These are phyloP conservation scores for Myiozetetes cayanensis DNA, from an alignment of 2,113 vertebrate genomes.

Conservation along the genomic window DNA sequence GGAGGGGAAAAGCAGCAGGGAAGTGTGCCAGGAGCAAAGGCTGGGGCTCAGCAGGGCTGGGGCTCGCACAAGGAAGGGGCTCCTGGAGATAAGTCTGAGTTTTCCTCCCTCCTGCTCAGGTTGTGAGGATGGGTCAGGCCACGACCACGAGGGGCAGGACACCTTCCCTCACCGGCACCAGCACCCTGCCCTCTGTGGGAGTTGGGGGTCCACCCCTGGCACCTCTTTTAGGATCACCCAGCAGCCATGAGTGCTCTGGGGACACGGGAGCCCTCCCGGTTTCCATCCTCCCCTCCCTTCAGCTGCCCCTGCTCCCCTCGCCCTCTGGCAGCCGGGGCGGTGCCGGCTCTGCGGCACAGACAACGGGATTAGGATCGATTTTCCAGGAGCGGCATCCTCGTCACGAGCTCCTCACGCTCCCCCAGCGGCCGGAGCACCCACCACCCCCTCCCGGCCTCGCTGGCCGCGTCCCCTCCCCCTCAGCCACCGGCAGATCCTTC, in stretches of 20 bases:
- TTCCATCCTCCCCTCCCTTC: background rate
- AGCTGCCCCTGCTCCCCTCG: background rate
- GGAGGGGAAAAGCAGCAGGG: background rate
- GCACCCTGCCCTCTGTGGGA: background rate
- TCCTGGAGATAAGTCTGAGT: background rate
- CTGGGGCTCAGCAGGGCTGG: fast-evolving
- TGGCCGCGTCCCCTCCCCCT: fast-evolving
- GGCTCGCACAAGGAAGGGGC: background rate
- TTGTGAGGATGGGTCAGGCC: background rate
- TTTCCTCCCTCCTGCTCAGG: background rate
- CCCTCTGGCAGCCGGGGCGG: background rate
- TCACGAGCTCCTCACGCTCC: background rate
- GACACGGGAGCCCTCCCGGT: fast-evolving
- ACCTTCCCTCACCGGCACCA: background rate
- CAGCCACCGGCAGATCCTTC: background rate
- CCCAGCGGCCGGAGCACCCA: fast-evolving
- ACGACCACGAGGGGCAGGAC: background rate
- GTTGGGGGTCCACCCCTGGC: fast-evolving
- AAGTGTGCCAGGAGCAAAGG: background rate
- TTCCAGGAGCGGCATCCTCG: background rate
- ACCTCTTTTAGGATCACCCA: background rate
- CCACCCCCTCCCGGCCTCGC: background rate
- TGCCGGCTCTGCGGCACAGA: background rate
- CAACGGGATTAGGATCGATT: conserved; percentile 31
- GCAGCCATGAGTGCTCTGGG: fast-evolving